Conservation (phyloP, 2,113 vertebrate species). For the Myotis yumanensis region DNA sequence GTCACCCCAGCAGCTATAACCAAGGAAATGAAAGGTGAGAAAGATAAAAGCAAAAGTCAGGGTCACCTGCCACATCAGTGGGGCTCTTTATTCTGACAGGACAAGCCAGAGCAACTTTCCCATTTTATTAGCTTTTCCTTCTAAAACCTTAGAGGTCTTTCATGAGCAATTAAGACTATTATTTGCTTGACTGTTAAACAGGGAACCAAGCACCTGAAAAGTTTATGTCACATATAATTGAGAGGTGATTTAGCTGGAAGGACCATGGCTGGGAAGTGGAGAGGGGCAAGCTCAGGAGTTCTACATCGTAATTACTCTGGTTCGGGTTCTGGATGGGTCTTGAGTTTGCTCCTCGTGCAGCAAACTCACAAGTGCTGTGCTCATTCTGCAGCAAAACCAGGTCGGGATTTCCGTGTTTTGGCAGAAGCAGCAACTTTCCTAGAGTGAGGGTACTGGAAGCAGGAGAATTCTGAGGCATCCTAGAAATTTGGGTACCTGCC, state of each 20-base stretch:
- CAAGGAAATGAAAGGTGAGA: conserved; percentile 56
- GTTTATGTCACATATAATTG: conserved; percentile 54
- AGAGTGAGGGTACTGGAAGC: not conserved
- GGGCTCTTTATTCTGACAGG: not conserved
- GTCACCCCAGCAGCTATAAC: conserved; percentile 1
- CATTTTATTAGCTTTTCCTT: conserved; percentile 32
- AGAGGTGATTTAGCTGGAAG: conserved; percentile 38
- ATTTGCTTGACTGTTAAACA: conserved; percentile 59
- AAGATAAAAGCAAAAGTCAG: conserved; percentile 18
- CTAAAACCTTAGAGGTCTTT: conserved; percentile 42
- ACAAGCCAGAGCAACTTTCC: not conserved
- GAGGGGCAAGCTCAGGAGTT: not conserved
- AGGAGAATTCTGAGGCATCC: not conserved
- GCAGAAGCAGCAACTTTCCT: not conserved
- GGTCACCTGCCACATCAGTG: not conserved
- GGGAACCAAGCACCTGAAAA: conserved; percentile 37
- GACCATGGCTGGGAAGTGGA: not conserved
- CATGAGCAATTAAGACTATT: conserved; percentile 55
- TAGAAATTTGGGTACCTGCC: not conserved
- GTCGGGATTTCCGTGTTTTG: not conserved
- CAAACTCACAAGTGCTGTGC: not conserved
- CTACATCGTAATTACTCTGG: not conserved
- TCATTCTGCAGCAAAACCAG: not conserved
- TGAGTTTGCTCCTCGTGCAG: not conserved
- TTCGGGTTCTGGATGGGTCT: not conserved